Base-by-base conservation (phyloP, 2,888 invertebrate genomes). In the Synergus laeviventris region DNA sequence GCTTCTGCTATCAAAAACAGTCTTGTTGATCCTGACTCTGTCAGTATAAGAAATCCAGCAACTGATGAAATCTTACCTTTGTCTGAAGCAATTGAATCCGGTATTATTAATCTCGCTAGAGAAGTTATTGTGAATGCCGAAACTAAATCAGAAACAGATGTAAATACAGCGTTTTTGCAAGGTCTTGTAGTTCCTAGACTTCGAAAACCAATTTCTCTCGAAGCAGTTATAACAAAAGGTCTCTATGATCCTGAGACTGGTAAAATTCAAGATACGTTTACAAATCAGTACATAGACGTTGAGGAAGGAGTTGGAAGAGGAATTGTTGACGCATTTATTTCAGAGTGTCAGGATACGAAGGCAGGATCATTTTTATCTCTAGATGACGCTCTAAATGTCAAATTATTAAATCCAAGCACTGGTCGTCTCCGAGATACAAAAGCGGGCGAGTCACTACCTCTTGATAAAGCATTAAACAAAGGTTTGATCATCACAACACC, bases 301-400 rank as follows among this genome's bases (percentile, higher is more conserved):
- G 93, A 94, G 74, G 96, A 96, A 86, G 96, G 96, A 2, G 94
- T 97, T 70, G 93, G 94, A 82, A 93, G 96, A 85, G 95, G 95
- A 84, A 94, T 97, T 80, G 93, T 98, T 39, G 96, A 97, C 91
- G 94, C 96, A 1, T 95, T 94, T 79, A 95, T 96, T 82, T 95
- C 96, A 7, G 94, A 96, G 90, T 94, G 97, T 81, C 95, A 95
- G 88, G 96, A 97, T 88, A 95, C 95, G 0, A 93, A 94, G 84
- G 93, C 94, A 66, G 94, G 95, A 75, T 93, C 94, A 82, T 95
- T 94, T 82, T 90, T 97, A 1, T 93, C 95, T 7, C 92, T 98
- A 73, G 93, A 94, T 62, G 95, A 96, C 89, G 96, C 97, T 42
- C 91, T 97, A 66, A 92, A 94, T 70, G 93, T 92, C 56, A 94